phyloP scores from a whole-genome alignment of 2,797 vertebrate species.

The Pelochelys cantorii region DNA sequence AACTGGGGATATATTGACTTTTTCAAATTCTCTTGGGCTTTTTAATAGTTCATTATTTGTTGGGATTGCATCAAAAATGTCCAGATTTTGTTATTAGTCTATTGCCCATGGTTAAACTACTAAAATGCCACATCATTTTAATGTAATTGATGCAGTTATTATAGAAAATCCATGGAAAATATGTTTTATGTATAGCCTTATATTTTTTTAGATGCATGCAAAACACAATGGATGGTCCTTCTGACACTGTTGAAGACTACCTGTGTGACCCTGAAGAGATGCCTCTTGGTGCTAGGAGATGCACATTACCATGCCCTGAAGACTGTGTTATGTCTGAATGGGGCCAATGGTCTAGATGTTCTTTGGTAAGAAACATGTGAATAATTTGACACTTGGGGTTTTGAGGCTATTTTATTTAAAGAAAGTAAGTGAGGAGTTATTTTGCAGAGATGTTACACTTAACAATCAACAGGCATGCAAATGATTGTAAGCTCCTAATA shows the following conservation, averaged over 20 bases:
- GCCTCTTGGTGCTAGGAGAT: conserved; percentile 93
- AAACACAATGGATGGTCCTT: conserved; percentile 95
- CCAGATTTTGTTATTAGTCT: neutral
- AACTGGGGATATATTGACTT: neutral
- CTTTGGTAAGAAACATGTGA: conserved; percentile 86
- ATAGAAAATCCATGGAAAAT: neutral
- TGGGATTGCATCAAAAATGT: neutral
- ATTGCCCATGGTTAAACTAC: neutral
- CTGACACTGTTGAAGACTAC: conserved; percentile 94
- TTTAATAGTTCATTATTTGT: neutral
- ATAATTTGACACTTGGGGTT: neutral
- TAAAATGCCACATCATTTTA: neutral
- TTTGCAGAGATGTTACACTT: neutral
- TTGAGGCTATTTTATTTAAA: neutral
- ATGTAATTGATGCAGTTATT: neutral
- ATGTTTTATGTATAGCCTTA: conserved; percentile 5
- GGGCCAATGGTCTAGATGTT: conserved; percentile 91
- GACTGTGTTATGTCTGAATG: conserved; percentile 97
- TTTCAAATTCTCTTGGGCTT: neutral
- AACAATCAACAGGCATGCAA: neutral
- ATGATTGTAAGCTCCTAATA: neutral
- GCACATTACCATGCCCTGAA: conserved; percentile 93
- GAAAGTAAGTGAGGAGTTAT: neutral
- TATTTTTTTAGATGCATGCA: conserved; percentile 91
- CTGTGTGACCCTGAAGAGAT: conserved; percentile 98